phyloP scores from a whole-genome alignment of 1,140 invertebrate species.

The Meteorus sp. region DNA sequence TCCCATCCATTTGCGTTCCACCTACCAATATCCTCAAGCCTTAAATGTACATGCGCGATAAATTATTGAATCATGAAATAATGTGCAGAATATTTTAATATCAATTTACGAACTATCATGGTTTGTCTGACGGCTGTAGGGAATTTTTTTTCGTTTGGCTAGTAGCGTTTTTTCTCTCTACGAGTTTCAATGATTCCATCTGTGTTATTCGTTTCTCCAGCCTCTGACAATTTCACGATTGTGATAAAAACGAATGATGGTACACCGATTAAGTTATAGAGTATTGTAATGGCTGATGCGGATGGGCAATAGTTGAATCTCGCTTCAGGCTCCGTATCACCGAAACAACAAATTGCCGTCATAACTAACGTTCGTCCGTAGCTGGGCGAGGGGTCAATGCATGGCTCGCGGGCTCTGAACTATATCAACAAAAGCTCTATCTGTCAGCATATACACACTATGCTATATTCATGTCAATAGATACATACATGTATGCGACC shows the following conservation, averaged over 20 bases:
- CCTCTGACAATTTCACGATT: not conserved
- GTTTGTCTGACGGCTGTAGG: not conserved
- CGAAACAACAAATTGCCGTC: slow-evolving; percentile 31
- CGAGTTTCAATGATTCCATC: not conserved
- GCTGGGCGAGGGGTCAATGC: not conserved
- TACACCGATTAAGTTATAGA: slow-evolving; percentile 18
- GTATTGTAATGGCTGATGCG: slow-evolving; percentile 15
- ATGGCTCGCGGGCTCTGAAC: slow-evolving; percentile 2
- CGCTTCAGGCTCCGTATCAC: not conserved
- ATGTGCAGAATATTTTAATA: too few relatives aligned
- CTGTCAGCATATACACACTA: not conserved
- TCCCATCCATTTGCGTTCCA: too few relatives aligned
- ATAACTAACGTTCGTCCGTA: slow-evolving; percentile 28
- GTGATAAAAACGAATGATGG: slow-evolving; percentile 13
- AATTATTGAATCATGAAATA: too few relatives aligned
- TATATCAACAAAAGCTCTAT: not conserved
- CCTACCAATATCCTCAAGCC: too few relatives aligned
- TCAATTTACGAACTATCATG: not conserved
- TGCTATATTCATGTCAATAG: not conserved
- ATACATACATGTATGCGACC: not conserved
- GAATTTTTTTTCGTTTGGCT: not conserved
- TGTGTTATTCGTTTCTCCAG: not conserved
- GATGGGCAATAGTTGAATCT: not conserved
- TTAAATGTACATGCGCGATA: too few relatives aligned
- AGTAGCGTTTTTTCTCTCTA: too few relatives aligned